Conservation (phyloP, 1,140 invertebrate species). For the Bilobella aurantiaca region DNA sequence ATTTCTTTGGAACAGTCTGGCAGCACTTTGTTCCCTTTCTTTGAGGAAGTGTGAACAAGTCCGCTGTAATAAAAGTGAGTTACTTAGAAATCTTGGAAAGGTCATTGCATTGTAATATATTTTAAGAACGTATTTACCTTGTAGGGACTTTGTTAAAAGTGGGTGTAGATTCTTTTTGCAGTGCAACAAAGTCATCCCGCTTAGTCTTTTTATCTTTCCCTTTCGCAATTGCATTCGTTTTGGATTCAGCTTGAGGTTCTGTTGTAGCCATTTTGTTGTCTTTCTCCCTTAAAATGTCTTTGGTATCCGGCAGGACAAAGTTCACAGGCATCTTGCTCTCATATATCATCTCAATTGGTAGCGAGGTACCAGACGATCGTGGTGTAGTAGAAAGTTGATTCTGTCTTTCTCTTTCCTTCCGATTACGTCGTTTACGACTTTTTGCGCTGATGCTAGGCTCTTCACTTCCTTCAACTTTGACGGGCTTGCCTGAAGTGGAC, state of each 20-base stretch:
- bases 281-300: conserved; percentile 9
- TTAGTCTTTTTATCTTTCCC: not conserved
- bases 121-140: too few species aligned
- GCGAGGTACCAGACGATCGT: not conserved
- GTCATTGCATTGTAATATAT: too few species aligned
- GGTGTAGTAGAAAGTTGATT: not conserved
- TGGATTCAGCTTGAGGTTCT: not conserved
- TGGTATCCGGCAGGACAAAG: too few species aligned
- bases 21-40: not conserved
- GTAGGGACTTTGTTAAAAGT: not conserved
- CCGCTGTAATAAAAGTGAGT: too few species aligned
- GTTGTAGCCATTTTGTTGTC: conserved; percentile 6
- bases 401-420: conserved; percentile 15
- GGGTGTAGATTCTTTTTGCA: not conserved
- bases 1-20: not conserved
- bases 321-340: not conserved
- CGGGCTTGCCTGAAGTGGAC: conserved; percentile 33
- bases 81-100: too few species aligned
- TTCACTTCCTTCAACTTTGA: not conserved
- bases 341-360: not conserved
- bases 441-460: conserved; percentile 9
- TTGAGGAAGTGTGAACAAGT: not conserved
- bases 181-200: conserved; percentile 9
- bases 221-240: not conserved
- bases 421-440: conserved; percentile 24